Evolutionary conservation across 2,797 vertebrate genomes (phyloP).

Genomic region (Silurus aristotelis): DNA sequence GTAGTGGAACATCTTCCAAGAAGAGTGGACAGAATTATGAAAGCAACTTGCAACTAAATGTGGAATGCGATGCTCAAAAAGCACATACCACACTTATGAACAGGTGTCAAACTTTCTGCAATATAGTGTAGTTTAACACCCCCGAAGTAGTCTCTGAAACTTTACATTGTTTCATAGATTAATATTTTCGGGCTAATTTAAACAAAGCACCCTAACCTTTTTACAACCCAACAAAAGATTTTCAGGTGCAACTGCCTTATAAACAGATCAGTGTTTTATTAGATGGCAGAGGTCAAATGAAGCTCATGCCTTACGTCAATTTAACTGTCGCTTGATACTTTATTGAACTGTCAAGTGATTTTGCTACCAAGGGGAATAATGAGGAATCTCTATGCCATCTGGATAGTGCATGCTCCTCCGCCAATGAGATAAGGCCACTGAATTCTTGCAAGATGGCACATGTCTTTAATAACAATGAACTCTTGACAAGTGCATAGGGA

Average conservation of each 20-base stretch:
- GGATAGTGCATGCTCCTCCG: conserved; percentile 39
- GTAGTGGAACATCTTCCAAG: too few relatives aligned
- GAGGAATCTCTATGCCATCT: conserved; percentile 45
- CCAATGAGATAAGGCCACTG: conserved; percentile 54
- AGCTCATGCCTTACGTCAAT: conserved; percentile 6
- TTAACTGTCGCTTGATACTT: conserved; percentile 31
- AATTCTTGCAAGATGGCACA: conserved; percentile 62
- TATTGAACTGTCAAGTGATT: conserved; percentile 35
- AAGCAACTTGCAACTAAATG: too few relatives aligned
- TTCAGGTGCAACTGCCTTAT: background rate
- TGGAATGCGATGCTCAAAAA: too few relatives aligned
- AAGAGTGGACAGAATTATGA: too few relatives aligned
- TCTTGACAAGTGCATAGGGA: conserved; percentile 63
- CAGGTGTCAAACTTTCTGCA: too few relatives aligned
- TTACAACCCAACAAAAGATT: background rate
- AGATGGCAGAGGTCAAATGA: conserved; percentile 18
- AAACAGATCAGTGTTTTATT: background rate
- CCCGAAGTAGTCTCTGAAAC: too few relatives aligned
- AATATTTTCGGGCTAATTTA: background rate
- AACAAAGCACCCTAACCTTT: background rate
- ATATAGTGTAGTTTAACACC: too few relatives aligned
- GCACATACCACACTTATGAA: too few relatives aligned
- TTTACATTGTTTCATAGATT: background rate
- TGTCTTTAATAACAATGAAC: conserved; percentile 67
- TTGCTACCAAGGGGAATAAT: conserved; percentile 33